Evolutionary conservation across 2,888 invertebrate species (phyloP), one percentile per base, ranked within the genome.

Genomic region (Agonopterix arenella): DNA sequence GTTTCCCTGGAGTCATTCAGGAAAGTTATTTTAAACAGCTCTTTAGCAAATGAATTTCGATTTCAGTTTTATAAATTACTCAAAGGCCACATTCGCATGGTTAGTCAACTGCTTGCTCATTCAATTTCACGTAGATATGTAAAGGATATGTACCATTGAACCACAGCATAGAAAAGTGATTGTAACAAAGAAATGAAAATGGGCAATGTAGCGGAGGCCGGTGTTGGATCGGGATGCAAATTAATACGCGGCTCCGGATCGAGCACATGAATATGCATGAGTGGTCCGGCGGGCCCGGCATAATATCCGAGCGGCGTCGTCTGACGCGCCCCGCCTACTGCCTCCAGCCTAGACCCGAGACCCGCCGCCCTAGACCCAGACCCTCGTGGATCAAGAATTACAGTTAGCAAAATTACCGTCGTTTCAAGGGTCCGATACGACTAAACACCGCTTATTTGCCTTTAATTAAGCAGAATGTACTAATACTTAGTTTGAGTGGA

Each of bases 191-290:
- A 81, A 81, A 82, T 68, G 66, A 76, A 79, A 83, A 76, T 70
- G 80, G 71, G 73, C 77, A 80, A 73, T 76, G 75, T 78, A 76
- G 75, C 69, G 66, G 64, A 28, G 70, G 70, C 69, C 64, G 62
- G 73, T 68, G 72, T 69, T 56, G 75, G 80, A 82, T 80, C 77
- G 76, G 68, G 70, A 89, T 89, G 86, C 81, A 88, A 89, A 88
- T 89, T 82, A 85, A 86, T 86, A 88, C 83, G 80, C 80, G 85
- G 71, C 76, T 80, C 77, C 71, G 80, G 79, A 80, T 76, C 75
- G 73, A 67, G 67, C 66, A 61, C 76, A 86, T 88, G 86, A 88
- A 89, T 89, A 89, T 89, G 84, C 84, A 89, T 85, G 76, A 66
- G 54, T 60, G 64, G 70, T 66, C 67, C 70, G 68, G 66, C 70